Conservation (phyloP, 1,140 invertebrate species). For the Drosophila repleta region DNA sequence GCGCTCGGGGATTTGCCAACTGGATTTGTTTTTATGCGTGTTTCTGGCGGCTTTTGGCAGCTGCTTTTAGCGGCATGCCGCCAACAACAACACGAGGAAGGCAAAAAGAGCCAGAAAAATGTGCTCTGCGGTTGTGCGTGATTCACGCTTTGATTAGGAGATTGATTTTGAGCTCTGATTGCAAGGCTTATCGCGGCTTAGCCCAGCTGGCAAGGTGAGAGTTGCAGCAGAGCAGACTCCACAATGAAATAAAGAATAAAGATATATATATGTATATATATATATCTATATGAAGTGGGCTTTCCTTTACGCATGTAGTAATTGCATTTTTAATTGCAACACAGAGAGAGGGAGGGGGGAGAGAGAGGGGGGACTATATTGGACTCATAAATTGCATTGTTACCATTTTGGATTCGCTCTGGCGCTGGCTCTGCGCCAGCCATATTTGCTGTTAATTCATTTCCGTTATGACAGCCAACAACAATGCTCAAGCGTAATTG, state of each 20-base stretch:
- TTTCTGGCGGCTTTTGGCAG: conserved; percentile 32
- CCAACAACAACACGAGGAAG: conserved; percentile 4
- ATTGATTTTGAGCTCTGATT: conserved; percentile 60
- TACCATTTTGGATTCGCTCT: conserved; percentile 5
- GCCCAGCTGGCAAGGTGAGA: background rate
- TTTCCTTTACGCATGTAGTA: conserved; percentile 34
- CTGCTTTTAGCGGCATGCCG: conserved; percentile 22
- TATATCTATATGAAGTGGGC: background rate
- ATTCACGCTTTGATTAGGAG: conserved; percentile 76
- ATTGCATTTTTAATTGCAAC: conserved; percentile 74
- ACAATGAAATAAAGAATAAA: too few relatives aligned
- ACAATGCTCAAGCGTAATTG: conserved; percentile 60
- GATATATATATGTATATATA: too few relatives aligned
- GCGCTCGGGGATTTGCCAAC: conserved; percentile 45
- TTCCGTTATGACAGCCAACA: conserved; percentile 71
- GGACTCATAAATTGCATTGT: conserved; percentile 55
- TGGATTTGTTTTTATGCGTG: conserved; percentile 66
- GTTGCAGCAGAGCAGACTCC: background rate
- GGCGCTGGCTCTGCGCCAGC: conserved; percentile 20
- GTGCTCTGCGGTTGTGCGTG: conserved; percentile 64
- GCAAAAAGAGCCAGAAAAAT: conserved; percentile 11
- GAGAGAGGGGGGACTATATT: conserved; percentile 37
- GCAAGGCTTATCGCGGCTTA: background rate
- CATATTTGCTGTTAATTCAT: conserved; percentile 79
- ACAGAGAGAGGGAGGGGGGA: too few relatives aligned